These are phyloP conservation scores for Canis aureus DNA, from an alignment of 2,113 vertebrate species.

Conservation along the genomic window DNA sequence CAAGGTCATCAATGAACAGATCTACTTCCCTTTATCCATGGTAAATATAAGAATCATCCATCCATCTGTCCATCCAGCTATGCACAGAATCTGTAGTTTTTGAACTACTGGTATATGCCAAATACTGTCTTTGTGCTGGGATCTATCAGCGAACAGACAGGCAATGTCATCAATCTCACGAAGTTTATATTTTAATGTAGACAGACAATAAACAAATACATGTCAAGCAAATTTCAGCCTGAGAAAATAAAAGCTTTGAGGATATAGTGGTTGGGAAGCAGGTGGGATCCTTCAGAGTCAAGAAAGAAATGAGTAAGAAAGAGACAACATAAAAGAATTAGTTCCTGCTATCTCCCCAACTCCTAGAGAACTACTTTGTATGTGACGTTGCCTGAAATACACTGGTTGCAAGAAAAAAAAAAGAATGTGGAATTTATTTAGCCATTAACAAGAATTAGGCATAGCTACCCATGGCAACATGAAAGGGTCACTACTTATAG, in stretches of 20 bases:
- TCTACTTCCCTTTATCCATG: background rate
- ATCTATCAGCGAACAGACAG: background rate
- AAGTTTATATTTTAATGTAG: background rate
- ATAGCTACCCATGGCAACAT: background rate
- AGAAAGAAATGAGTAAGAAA: background rate
- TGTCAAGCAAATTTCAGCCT: background rate
- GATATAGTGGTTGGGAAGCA: background rate
- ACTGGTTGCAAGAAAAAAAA: background rate
- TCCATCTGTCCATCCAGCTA: background rate
- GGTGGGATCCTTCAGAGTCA: background rate
- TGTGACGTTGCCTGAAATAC: background rate
- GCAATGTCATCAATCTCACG: background rate
- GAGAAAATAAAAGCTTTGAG: background rate
- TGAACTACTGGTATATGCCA: background rate
- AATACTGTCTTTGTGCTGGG: background rate
- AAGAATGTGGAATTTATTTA: background rate
- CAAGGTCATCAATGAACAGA: background rate
- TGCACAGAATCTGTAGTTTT: background rate
- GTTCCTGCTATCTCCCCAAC: background rate
- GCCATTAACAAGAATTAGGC: background rate
- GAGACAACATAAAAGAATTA: background rate
- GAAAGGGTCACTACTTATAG: background rate
- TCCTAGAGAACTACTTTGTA: background rate
- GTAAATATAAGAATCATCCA: background rate
- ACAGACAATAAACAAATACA: background rate